Base-by-base conservation (phyloP, 1,140 invertebrate species). In the Drosophila fuyamai region DNA sequence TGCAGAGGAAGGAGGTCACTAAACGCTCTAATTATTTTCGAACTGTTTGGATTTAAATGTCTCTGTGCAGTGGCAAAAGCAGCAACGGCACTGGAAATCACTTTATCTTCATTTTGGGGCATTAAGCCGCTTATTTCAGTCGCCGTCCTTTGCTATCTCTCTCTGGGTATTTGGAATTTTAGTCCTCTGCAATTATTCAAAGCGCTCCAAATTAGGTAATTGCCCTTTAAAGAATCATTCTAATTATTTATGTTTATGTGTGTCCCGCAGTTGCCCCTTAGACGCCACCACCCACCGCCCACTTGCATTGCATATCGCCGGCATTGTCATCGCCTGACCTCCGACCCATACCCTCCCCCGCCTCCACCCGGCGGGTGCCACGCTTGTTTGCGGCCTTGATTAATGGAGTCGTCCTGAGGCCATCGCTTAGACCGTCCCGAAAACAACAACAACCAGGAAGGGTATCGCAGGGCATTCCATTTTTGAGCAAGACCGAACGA, bases 171-270 rank as follows among this genome's bases (percentile, higher is more conserved):
- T 43, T 10, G 53, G 55, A 60, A 48, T 46, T 48, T 53, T 16
- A 56, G 68, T 62, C 56, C 53, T 23, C 38, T 70, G 85, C 74
- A 89, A 89, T 89, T 89, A 89, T 89, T 89, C 84, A 89, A 79
- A 90, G 84, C 84, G 77, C 81, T 44, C 70, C 76, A 89, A 89
- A 89, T 84, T 89, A 90, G 84, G 81, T 90, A 89, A 89, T 89
- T 89, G 84, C 80, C 84, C 85, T 90, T 89, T 89, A 90, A 89
- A 89, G 84, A 90, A 90, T 90, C 84, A 78, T 81, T 79, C 85
- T 81, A 90, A 90, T 89, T 89, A 89, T 89, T 90, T 90, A 89
- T 89, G 85, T 80, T 81, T 89, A 84, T 84, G 73, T 62, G 56
- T 62, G 55, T 32, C 54, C 32, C 57, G 61, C 58, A 55, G 36